These are phyloP conservation scores for Cistogaster globosa DNA, from an alignment of 2,888 invertebrate genomes.

Conservation along the genomic window DNA sequence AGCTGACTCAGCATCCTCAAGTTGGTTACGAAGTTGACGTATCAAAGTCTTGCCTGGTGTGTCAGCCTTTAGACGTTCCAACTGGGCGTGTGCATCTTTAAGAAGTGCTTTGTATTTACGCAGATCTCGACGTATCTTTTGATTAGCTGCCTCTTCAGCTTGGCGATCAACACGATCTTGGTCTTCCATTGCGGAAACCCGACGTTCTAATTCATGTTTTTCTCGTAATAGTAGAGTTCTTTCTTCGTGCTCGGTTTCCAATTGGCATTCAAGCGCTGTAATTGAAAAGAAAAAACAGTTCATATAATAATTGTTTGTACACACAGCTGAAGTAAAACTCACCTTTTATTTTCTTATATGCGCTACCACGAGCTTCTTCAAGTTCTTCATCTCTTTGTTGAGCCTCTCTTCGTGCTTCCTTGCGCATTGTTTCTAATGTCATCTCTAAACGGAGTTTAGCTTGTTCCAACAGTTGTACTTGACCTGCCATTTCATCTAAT, in stretches of 20 bases:
- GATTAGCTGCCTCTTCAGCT: slow-evolving; percentile 88
- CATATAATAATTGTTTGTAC: slow-evolving; percentile 69
- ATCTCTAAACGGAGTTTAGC: slow-evolving; percentile 96
- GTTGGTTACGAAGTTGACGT: slow-evolving; percentile 90
- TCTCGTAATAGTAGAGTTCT: slow-evolving; percentile 93
- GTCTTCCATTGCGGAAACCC: slow-evolving; percentile 91
- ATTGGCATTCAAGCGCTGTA: slow-evolving; percentile 92
- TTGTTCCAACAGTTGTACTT: slow-evolving; percentile 94
- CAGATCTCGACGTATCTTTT: slow-evolving; percentile 92
- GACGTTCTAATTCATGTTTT: slow-evolving; percentile 94
- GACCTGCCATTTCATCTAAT: slow-evolving; percentile 96
- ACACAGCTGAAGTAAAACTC: slow-evolving; percentile 1
- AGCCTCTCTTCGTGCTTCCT: slow-evolving; percentile 94
- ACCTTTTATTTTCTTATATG: slow-evolving; percentile 96
- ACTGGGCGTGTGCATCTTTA: slow-evolving; percentile 95
- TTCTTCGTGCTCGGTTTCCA: slow-evolving; percentile 97
- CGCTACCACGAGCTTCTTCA: slow-evolving; percentile 94
- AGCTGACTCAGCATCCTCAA: slow-evolving; percentile 96
- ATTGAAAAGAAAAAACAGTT: slow-evolving; percentile 13
- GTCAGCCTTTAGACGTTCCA: slow-evolving; percentile 94
- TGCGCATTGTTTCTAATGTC: slow-evolving; percentile 95
- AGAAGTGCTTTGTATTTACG: slow-evolving; percentile 94
- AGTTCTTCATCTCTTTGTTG: slow-evolving; percentile 96
- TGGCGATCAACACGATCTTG: slow-evolving; percentile 89
- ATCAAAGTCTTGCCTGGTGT: slow-evolving; percentile 91